These are phyloP conservation scores for Ophion slaviceki DNA, from an alignment of 2,888 invertebrate species.

Conservation along the genomic window DNA sequence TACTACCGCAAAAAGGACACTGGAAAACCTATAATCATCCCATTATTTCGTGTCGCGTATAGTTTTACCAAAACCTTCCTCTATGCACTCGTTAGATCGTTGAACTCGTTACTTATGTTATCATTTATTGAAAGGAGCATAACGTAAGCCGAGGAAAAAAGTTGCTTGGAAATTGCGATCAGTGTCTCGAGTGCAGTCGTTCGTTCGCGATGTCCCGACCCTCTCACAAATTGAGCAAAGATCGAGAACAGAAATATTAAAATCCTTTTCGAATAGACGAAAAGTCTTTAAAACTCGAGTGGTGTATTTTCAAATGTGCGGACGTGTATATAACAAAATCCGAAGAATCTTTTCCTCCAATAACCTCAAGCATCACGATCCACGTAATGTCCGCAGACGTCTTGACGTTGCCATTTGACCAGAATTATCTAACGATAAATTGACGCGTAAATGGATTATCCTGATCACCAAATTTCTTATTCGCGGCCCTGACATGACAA, in stretches of 20 bases:
- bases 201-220: slow-evolving; percentile 3
- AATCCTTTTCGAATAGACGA: background rate
- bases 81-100: slow-evolving; percentile 19
- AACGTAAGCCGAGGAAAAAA: slow-evolving; percentile 6
- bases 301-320: background rate
- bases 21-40: slow-evolving; percentile 50
- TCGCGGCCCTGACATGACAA: background rate
- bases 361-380: too few relatives aligned
- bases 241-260: background rate
- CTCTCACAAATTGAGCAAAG: background rate
- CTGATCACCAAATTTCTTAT: background rate
- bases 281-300: background rate
- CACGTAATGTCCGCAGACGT: too few relatives aligned
- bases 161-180: background rate
- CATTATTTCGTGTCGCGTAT: slow-evolving; percentile 8
- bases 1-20: background rate
- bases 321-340: background rate
- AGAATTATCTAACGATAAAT: background rate
- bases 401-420: background rate
- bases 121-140: slow-evolving; percentile 39
- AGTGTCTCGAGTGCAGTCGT: slow-evolving; percentile 3
- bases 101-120: slow-evolving; percentile 6
- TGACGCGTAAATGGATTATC: too few relatives aligned
- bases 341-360: background rate
- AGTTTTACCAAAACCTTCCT: background rate